Conservation (phyloP, 37 sponge, comb jelly and placozoan species). For the Beroe ovata region DNA sequence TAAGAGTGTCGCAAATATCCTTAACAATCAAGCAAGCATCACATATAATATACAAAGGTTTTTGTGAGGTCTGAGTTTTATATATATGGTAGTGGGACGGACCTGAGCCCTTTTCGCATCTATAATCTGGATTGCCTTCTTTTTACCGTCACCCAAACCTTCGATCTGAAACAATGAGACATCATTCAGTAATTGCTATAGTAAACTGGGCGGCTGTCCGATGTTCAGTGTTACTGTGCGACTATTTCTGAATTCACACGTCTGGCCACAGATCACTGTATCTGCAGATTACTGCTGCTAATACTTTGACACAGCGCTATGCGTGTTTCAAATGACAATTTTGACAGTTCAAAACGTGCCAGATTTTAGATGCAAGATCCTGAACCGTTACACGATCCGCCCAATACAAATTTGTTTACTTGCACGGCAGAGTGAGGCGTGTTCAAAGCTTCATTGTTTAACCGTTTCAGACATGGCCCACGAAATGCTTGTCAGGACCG, state of each 20-base stretch:
- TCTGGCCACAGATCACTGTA: no score
- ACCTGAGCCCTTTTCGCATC: constrained; percentile 59
- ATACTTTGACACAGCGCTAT: no score
- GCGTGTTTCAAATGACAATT: background rate
- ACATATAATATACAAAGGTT: no score
- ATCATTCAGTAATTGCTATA: no score
- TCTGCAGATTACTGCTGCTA: no score
- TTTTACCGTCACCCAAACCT: constrained; percentile 18
- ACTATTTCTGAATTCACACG: no score
- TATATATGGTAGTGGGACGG: background rate
- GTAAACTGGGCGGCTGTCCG: no score
- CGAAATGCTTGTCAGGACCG: background rate
- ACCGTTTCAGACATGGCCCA: background rate
- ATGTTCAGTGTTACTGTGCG: no score
- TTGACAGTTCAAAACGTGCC: background rate
- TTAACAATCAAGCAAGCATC: no score
- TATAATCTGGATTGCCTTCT: constrained; percentile 46
- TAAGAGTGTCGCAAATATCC: no score
- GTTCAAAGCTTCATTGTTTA: background rate
- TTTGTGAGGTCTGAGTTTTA: no score
- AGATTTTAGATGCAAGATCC: background rate
- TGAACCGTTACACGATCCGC: no score
- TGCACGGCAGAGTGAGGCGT: background rate
- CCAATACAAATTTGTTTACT: background rate
- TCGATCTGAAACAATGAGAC: constrained; percentile 40